Evolutionary conservation across 1,140 invertebrate genomes (phyloP).

Genomic region (Lordiphosa mommai): DNA sequence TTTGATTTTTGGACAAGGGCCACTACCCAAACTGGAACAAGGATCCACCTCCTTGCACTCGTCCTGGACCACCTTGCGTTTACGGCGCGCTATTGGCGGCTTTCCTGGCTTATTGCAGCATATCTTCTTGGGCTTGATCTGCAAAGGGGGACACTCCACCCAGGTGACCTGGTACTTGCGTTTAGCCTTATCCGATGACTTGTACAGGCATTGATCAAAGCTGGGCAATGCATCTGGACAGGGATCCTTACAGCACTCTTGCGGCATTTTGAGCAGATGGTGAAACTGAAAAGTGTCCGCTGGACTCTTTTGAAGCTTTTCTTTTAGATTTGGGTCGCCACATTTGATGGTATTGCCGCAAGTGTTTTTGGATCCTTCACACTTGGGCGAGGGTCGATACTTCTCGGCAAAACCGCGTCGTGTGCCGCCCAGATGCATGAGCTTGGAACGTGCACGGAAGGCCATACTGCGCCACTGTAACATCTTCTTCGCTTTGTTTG

Average conservation of each 20-base stretch:
- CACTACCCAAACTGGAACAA: neutral
- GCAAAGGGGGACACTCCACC: constrained; percentile 45
- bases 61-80: neutral
- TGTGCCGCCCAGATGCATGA: too few species aligned
- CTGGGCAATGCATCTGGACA: constrained; percentile 1
- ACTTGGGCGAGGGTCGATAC: neutral
- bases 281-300: constrained; percentile 22
- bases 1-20: neutral
- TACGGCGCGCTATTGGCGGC: constrained; percentile 19
- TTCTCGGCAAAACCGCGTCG: neutral
- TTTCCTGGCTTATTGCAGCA: constrained; percentile 26
- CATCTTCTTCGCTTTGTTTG: too few species aligned
- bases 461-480: too few species aligned
- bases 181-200: constrained; percentile 37
- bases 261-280: constrained; percentile 12
- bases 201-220: constrained; percentile 24
- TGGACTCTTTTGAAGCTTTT: neutral
- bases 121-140: constrained; percentile 54
- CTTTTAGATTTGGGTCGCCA: neutral
- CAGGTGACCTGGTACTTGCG: constrained; percentile 59
- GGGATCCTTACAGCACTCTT: constrained; percentile 20
- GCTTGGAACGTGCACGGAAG: too few species aligned
- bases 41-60: neutral
- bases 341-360: neutral
- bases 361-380: neutral